A percentile compares a stretch with the other conserved stretches of the same genome.
These are phyloP conservation scores for Cepphus grylle DNA, from an alignment of 2,113 vertebrate species.

Conservation along the genomic window DNA sequence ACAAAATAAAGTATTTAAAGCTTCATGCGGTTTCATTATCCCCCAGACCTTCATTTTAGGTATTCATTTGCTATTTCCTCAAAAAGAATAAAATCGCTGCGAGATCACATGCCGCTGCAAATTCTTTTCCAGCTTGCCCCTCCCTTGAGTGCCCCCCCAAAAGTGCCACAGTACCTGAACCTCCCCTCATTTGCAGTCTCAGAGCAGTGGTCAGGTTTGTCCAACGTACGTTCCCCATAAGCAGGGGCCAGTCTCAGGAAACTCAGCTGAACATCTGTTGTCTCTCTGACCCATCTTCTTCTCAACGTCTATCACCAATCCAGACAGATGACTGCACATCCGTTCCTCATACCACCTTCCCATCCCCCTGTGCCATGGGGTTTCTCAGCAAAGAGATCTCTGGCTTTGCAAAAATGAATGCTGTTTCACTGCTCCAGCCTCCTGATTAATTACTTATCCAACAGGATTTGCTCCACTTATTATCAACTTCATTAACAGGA, in stretches of 20 bases:
- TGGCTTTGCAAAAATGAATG: not conserved
- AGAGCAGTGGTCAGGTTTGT: not conserved
- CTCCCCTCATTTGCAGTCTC: not conserved
- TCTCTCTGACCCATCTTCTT: not conserved
- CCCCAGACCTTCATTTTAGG: not conserved
- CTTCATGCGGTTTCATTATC: not conserved
- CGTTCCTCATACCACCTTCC: not conserved
- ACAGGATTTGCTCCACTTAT: not conserved
- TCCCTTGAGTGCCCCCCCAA: not conserved
- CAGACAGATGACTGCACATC: too few relatives aligned
- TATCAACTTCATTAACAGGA: not conserved
- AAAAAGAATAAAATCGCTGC: not conserved
- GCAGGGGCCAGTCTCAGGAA: not conserved
- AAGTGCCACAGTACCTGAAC: not conserved
- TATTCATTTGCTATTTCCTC: not conserved
- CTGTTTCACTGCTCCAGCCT: not conserved
- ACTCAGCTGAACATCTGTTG: not conserved
- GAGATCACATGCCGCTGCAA: not conserved
- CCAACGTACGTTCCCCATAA: not conserved
- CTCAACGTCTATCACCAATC: not conserved
- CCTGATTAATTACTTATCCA: not conserved
- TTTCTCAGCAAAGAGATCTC: not conserved
- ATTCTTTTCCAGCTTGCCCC: not conserved
- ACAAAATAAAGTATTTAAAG: not conserved
- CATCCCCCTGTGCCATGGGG: not conserved